These are phyloP conservation scores for Sphenopsis melanotis DNA, from an alignment of 2,797 vertebrate species.

Conservation along the genomic window DNA sequence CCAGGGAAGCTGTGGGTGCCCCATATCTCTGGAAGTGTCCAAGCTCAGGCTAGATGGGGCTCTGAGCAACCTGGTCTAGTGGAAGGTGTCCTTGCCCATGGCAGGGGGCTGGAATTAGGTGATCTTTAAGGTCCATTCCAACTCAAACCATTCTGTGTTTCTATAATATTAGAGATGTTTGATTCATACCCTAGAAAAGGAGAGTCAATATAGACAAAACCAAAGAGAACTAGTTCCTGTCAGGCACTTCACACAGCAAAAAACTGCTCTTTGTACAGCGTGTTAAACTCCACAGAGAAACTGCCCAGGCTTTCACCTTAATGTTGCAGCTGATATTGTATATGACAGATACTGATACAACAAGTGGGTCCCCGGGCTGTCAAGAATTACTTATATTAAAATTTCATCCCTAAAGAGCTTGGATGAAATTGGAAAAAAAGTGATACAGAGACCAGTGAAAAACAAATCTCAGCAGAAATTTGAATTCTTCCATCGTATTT, in stretches of 20 bases:
- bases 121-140: background rate
- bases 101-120: background rate
- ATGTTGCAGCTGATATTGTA: background rate
- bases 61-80: background rate
- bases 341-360: background rate
- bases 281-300: background rate
- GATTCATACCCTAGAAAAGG: background rate
- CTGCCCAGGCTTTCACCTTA: background rate
- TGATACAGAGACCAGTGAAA: background rate
- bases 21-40: background rate
- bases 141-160: background rate
- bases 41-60: background rate
- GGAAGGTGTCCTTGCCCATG: background rate
- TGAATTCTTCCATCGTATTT: background rate
- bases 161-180: background rate
- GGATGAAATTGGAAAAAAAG: background rate
- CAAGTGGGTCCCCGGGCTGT: background rate
- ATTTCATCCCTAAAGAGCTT: background rate
- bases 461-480: background rate
- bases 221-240: background rate
- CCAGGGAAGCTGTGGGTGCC: background rate
- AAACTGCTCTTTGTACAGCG: background rate
- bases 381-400: background rate
- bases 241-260: accelerated
- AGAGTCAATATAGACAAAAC: background rate